Evolutionary conservation across 2,113 vertebrate genomes (phyloP).

Genomic region (Amia ocellicauda): DNA sequence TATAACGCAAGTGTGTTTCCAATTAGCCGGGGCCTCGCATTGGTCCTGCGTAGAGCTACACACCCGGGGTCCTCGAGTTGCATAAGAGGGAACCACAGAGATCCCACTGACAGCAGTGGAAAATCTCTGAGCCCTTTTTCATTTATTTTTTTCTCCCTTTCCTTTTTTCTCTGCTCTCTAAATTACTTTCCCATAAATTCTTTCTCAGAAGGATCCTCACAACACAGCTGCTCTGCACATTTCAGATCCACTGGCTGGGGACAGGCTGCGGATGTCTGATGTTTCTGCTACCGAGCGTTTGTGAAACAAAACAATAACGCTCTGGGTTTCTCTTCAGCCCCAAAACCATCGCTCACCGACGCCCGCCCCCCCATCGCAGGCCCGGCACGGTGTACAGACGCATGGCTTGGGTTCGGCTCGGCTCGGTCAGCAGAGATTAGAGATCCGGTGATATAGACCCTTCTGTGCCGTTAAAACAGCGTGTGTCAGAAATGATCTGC

Average conservation of each 20-base stretch:
- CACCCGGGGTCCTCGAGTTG: neutral
- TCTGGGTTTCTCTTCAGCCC: no score
- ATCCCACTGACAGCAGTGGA: slow-evolving; percentile 36
- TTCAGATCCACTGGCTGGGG: slow-evolving; percentile 25
- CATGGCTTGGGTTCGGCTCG: no score
- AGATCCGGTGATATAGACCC: no score
- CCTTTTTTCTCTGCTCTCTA: slow-evolving; percentile 54
- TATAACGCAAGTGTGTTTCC: slow-evolving; percentile 4
- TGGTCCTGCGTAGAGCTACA: neutral
- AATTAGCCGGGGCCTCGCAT: neutral
- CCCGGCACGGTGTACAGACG: no score
- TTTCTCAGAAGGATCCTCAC: slow-evolving; percentile 43
- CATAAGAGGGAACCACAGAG: slow-evolving; percentile 26
- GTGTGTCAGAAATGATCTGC: no score
- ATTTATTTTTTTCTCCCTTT: no score
- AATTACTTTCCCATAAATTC: slow-evolving; percentile 46
- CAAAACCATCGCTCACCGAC: no score
- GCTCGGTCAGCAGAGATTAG: no score
- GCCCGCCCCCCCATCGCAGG: no score
- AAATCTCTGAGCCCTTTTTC: slow-evolving; percentile 35
- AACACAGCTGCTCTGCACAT: slow-evolving; percentile 59
- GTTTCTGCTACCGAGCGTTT: slow-evolving; percentile 21
- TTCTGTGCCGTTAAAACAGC: no score
- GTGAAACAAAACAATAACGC: no score
- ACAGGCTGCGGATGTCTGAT: slow-evolving; percentile 39